A percentile compares a stretch with the other conserved stretches of the same genome.
These are phyloP conservation scores for Drosophila eohydei DNA, from an alignment of 2,888 invertebrate species.

Conservation along the genomic window DNA sequence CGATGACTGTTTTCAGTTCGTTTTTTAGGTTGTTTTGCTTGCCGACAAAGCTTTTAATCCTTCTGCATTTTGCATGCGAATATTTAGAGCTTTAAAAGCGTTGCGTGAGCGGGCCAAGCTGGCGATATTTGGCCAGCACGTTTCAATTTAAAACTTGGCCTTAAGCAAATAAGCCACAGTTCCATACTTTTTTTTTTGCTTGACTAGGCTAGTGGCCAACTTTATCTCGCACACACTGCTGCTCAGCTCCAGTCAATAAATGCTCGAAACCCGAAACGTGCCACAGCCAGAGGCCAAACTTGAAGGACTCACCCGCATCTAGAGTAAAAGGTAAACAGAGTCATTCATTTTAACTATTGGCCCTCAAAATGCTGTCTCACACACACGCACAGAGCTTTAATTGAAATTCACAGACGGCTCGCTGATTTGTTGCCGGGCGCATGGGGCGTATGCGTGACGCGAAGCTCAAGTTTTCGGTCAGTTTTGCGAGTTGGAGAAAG, in stretches of 20 bases:
- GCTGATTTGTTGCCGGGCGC: conserved; percentile 62
- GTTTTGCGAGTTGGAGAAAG: conserved; percentile 22
- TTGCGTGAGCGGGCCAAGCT: not conserved
- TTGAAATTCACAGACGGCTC: conserved; percentile 71
- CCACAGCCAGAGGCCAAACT: conserved; percentile 35
- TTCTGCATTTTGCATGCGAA: conserved; percentile 55
- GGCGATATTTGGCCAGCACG: conserved; percentile 49
- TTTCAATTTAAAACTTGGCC: conserved; percentile 70
- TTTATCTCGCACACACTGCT: not conserved
- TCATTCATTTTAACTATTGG: conserved; percentile 67
- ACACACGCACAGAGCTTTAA: conserved; percentile 44
- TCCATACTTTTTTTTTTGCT: not conserved
- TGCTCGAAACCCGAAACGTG: conserved; percentile 42
- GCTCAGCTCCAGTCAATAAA: conserved; percentile 38
- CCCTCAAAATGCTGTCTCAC: conserved; percentile 14
- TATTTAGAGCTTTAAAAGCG: conserved; percentile 25
- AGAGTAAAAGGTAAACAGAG: conserved; percentile 59
- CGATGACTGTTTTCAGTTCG: conserved; percentile 6
- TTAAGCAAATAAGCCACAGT: conserved; percentile 64
- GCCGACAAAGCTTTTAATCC: conserved; percentile 59
- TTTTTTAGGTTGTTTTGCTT: conserved; percentile 33
- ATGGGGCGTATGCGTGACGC: conserved; percentile 77
- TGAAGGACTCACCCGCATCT: not conserved
- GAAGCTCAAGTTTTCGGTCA: conserved; percentile 52
- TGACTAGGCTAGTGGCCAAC: not conserved